Conservation (phyloP, 64 coral and sea anemone species). For the Anthopleura sola region DNA sequence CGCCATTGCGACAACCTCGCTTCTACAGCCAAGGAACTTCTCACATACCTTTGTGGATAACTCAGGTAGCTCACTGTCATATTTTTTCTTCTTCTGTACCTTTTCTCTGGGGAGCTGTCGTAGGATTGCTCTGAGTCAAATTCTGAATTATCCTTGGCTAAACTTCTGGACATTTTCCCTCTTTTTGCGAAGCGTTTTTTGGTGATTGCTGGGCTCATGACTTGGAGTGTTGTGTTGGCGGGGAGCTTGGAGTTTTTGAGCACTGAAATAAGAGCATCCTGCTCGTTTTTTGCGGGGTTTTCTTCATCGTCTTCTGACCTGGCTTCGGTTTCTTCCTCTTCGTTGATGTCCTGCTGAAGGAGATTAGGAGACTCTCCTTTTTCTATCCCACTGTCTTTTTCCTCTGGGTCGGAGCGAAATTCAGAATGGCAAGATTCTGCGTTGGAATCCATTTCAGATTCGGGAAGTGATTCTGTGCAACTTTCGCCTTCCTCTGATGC, state of each 20-base stretch:
- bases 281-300: neutral
- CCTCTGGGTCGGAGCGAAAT: neutral
- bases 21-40: constrained; percentile 27
- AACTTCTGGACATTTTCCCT: neutral
- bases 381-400: constrained; percentile 25
- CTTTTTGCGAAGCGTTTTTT: neutral
- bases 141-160: neutral
- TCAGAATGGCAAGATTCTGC: constrained; percentile 7
- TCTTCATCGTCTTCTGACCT: neutral
- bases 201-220: neutral
- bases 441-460: constrained; percentile 24
- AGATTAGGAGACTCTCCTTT: constrained; percentile 24
- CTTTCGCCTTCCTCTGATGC: neutral
- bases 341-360: neutral
- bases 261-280: neutral
- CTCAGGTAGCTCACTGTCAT: constrained; percentile 22
- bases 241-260: neutral
- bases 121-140: constrained; percentile 1
- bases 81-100: neutral
- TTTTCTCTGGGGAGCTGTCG: constrained; percentile 19
- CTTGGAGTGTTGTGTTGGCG: neutral
- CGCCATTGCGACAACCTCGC: constrained; percentile 32
- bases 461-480: neutral
- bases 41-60: constrained; percentile 12
- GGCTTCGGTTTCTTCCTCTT: neutral